Evolutionary conservation across 92 coral and sea anemone species (phyloP).

Genomic region (Epizoanthus rinbou): DNA sequence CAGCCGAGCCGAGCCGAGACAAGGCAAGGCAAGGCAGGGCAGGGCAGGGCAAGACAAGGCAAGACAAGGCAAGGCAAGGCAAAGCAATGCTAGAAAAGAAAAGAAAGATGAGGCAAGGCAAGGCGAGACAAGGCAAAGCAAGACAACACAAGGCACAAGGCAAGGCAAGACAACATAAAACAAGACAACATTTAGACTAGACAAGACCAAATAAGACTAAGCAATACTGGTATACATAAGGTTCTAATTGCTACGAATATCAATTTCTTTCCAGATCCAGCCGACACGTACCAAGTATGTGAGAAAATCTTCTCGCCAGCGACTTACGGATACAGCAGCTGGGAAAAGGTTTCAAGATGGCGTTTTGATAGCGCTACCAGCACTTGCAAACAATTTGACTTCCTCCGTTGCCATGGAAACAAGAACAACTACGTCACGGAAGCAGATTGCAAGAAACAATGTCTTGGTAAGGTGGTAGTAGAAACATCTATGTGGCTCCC

Average conservation of each 20-base stretch:
- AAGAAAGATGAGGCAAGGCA: too few relatives aligned
- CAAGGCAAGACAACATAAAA: too few relatives aligned
- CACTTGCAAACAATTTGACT: constrained; percentile 63
- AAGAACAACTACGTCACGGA: constrained; percentile 74
- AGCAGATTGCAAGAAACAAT: constrained; percentile 55
- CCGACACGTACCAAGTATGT: constrained; percentile 62
- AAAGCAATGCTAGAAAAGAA: too few relatives aligned
- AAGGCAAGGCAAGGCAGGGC: too few relatives aligned
- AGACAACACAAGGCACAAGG: too few relatives aligned
- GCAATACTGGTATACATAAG: not conserved
- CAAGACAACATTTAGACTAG: too few relatives aligned
- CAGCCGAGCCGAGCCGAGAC: too few relatives aligned
- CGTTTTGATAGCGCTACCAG: constrained; percentile 47
- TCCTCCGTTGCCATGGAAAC: constrained; percentile 80
- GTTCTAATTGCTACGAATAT: not conserved
- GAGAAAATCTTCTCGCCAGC: constrained; percentile 68
- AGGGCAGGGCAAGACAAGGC: too few relatives aligned
- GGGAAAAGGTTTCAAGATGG: constrained; percentile 54
- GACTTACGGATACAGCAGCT: constrained; percentile 37
- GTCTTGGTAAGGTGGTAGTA: constrained; percentile 66
- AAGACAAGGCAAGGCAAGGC: too few relatives aligned
- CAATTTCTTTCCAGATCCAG: constrained; percentile 48
- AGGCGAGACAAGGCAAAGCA: too few relatives aligned
- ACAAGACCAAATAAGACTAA: not conserved
- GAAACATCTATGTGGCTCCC: not conserved